A percentile compares a stretch with the other conserved stretches of the same genome.
Evolutionary conservation across 2,888 invertebrate species (phyloP).

Genomic region (Caenorhabditis becei): DNA sequence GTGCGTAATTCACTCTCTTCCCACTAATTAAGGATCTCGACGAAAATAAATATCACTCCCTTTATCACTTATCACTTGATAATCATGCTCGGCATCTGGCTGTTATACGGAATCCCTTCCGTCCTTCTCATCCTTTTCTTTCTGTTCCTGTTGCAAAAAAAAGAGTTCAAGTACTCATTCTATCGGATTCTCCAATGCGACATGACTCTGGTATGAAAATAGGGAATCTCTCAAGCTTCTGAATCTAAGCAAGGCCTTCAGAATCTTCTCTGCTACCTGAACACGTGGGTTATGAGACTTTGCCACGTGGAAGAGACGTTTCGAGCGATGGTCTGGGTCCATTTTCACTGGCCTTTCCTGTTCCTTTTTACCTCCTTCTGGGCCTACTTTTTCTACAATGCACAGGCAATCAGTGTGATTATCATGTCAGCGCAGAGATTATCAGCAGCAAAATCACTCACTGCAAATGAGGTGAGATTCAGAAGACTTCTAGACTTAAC

Average conservation of each 20-base stretch:
- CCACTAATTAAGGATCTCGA: no score
- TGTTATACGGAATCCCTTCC: slow-evolving; percentile 15
- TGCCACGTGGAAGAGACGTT: not conserved
- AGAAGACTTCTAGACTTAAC: no score
- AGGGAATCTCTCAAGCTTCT: not conserved
- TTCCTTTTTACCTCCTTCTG: not conserved
- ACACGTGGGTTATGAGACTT: slow-evolving; percentile 12
- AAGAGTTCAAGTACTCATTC: slow-evolving; percentile 23
- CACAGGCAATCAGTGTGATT: slow-evolving; percentile 11
- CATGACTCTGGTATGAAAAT: not conserved
- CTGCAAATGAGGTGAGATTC: slow-evolving; percentile 1
- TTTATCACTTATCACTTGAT: no score
- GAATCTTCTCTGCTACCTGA: slow-evolving; percentile 17
- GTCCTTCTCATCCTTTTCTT: not conserved
- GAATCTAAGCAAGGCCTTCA: not conserved
- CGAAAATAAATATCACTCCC: no score
- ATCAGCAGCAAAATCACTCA: not conserved
- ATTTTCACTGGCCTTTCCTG: not conserved
- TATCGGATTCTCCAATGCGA: slow-evolving; percentile 21
- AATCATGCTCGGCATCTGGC: not conserved
- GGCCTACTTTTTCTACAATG: not conserved
- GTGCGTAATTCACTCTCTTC: no score
- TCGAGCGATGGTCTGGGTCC: slow-evolving; percentile 9
- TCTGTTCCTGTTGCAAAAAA: not conserved
- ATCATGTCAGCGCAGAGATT: slow-evolving; percentile 14